Evolutionary conservation across 2,888 invertebrate genomes (phyloP).

Genomic region (Prosopocoilus inquinatus): DNA sequence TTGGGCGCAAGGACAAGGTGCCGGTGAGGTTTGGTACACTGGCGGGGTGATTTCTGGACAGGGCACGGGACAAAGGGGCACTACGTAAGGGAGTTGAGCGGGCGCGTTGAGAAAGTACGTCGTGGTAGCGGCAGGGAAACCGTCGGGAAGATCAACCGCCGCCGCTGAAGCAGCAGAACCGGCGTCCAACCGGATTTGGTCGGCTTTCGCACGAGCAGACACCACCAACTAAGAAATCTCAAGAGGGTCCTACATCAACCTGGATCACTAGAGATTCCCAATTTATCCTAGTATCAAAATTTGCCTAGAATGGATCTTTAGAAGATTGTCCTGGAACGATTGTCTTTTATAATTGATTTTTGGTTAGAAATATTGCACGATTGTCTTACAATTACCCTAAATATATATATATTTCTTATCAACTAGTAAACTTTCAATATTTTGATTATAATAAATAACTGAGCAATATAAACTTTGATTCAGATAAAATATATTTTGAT

Average conservation of each 20-base stretch:
- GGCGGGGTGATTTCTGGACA: slow-evolving; percentile 50
- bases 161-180: slow-evolving; percentile 1
- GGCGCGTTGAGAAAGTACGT: slow-evolving; percentile 53
- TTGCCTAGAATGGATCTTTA: neutral
- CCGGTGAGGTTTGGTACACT: slow-evolving; percentile 56
- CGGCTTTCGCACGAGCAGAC: slow-evolving; percentile 7
- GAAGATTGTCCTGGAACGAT: slow-evolving; percentile 10
- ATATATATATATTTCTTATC: slow-evolving; percentile 3
- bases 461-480: slow-evolving; percentile 34
- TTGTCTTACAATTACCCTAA: slow-evolving; percentile 34
- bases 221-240: neutral
- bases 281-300: no score
- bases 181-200: slow-evolving; percentile 10
- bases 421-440: slow-evolving; percentile 12
- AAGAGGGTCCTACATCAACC: no score
- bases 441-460: slow-evolving; percentile 30
- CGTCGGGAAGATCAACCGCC: neutral
- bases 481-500: slow-evolving; percentile 38
- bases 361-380: slow-evolving; percentile 46
- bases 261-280: no score
- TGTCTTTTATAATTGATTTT: slow-evolving; percentile 32
- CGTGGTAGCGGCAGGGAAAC: slow-evolving; percentile 43
- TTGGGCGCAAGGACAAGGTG: slow-evolving; percentile 59
- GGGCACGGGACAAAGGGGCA: slow-evolving; percentile 50
- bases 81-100: slow-evolving; percentile 52